These are phyloP conservation scores for Mungos mungo DNA, from an alignment of 2,113 vertebrate species.

Conservation along the genomic window DNA sequence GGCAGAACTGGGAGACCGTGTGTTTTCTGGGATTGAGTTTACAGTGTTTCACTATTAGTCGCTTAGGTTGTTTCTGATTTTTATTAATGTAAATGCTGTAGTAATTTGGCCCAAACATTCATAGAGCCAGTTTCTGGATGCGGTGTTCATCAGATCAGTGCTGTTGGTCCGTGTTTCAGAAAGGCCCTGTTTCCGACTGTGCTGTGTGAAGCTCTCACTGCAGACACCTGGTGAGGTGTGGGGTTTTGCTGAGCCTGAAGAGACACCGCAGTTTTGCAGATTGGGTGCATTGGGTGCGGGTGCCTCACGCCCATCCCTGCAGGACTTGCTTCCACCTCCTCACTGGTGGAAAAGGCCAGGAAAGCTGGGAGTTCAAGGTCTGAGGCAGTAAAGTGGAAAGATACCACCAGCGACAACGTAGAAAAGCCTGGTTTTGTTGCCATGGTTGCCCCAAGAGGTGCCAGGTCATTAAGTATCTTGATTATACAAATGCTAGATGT, in stretches of 20 bases:
- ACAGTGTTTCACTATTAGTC: neutral
- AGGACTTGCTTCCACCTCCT: neutral
- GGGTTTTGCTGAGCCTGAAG: neutral
- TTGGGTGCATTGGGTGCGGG: neutral
- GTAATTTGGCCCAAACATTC: neutral
- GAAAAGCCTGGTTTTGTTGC: neutral
- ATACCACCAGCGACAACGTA: no score
- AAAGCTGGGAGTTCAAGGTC: neutral
- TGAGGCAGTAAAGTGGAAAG: neutral
- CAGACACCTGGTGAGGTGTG: neutral
- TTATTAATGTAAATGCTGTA: neutral
- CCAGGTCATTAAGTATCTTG: neutral
- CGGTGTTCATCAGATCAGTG: neutral
- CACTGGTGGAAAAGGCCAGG: neutral
- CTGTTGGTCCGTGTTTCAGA: neutral
- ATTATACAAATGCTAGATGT: rapidly evolving
- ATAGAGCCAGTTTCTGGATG: neutral
- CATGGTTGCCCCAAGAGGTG: no score
- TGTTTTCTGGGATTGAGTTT: neutral
- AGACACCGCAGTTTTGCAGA: neutral
- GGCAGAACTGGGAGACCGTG: neutral
- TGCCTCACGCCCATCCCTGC: neutral
- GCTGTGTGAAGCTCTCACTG: neutral
- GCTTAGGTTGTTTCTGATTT: neutral
- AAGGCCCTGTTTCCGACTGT: rapidly evolving